Base-by-base conservation (phyloP, 35 echinoderm and acorn worm genomes). In the Apostichopus parvimensis region DNA sequence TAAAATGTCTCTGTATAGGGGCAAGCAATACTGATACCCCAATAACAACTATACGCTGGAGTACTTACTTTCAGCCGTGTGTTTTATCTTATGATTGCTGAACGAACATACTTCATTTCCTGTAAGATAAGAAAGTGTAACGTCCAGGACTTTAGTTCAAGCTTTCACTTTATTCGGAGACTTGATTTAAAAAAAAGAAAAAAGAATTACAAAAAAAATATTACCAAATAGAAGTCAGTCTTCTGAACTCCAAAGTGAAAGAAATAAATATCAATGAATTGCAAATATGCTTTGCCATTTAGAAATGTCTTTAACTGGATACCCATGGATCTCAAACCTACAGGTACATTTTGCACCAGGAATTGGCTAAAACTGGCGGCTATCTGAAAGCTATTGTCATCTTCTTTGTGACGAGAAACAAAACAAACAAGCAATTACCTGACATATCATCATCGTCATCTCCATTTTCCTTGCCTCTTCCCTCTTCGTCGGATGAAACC, bases 401-500 rank as follows among this genome's bases (percentile, higher is more conserved):
- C 34, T 45, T 45, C 34, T 45, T 45, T 45, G 34, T 45, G 34
- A 45, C 34, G 34, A 45, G 34, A 45, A 45, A 45, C 54, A 18
- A 56, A 55, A 20, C 53, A 83, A 18, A 61, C 11, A 14, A n/a
- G 34, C 34, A 45, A 59, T 58, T 28, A 87, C 85, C 85, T 87
- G 53, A 56, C 53, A 62, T 45, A 8, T 61, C 26, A 20, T 66
- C 83, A 24, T 87, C 85, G 56, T 85, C 28, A 77, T 90, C 70
- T 18, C 73, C 88, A 28, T 90, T 90, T 57, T 90, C 88, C 88
- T 90, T 90, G 65, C 88, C 88, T 77, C 73, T 75, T 8, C 88
- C 88, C 24, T 90, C 88, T 20, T 90, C 88, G 53, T 90, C 88
- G 0, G 88, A 90, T n/a, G 88, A 77, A 5, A 78, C 73, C 21